Base-by-base conservation (phyloP, 2,888 invertebrate genomes). In the Emesis furor region DNA sequence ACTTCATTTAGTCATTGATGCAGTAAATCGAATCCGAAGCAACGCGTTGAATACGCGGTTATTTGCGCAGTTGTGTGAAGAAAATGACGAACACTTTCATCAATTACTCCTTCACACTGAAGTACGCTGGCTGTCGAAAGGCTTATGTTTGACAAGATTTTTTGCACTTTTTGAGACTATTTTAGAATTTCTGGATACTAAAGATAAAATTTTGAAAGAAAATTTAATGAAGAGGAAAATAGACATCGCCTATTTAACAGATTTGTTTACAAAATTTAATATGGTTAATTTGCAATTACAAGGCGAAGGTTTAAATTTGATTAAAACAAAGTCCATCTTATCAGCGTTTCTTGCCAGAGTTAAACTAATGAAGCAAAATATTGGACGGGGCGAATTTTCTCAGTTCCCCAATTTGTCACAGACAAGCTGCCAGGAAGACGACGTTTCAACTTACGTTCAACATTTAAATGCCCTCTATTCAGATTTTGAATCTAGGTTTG, bases 211-310 rank as follows among this genome's bases (percentile, higher is more conserved):
- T 79, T 79, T 79, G 37, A 79, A 79, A 79, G 74, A 69, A 69
- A 79, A 79, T 69, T 37, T 79, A 92, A 93, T 93, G 91, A 92
- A 94, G 92, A 93, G 92, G 93, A 91, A 92, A 91, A 90, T 93
- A 93, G 93, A 92, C 93, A 78, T 85, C 62, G 85, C 85, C 65
- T 85, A 80, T 82, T 82, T 82, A 69, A 84, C 78, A 78, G 82
- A 83, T 79, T 84, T 79, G 79, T 78, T 79, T 71, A 81, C 46
- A 79, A 84, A 84, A 79, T 68, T 80, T 75, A 82, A 84, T 82
- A 39, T 73, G 59, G 68, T 86, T 86, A 88, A 84, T 78, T 86
- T 86, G 85, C 88, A 90, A 79, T 87, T 89, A 86, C 89, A 90
- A 89, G 88, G 86, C 35, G 87, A 88, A 88, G 88, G 84, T 78